A percentile compares a stretch with the other conserved stretches of the same genome.
Evolutionary conservation across 2,888 invertebrate genomes (phyloP).

Genomic region (Minunthozetes semirufus): DNA sequence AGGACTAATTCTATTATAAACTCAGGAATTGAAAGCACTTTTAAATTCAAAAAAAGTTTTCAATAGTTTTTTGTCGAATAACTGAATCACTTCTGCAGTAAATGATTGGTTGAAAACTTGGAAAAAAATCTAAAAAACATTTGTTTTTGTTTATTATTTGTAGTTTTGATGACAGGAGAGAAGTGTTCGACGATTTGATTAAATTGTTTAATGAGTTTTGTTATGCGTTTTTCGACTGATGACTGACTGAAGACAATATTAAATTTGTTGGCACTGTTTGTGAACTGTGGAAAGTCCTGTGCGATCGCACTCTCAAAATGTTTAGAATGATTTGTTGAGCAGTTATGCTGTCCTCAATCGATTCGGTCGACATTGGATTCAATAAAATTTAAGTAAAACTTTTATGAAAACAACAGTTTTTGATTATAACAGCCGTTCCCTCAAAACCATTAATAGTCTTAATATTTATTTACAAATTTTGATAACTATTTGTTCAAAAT

Average conservation of each 20-base stretch:
- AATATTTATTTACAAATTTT: conserved; percentile 9
- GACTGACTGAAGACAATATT: neutral
- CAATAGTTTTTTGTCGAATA: neutral
- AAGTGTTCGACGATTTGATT: neutral
- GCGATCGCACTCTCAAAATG: neutral
- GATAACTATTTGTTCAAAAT: neutral
- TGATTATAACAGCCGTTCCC: conserved; percentile 5
- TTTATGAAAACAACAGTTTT: conserved; percentile 7
- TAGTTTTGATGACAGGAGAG: neutral
- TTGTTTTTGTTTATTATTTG: neutral
- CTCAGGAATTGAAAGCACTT: neutral
- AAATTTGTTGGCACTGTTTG: conserved; percentile 9
- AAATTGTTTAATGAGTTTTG: neutral
- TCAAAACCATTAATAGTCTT: conserved; percentile 7
- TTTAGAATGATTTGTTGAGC: neutral
- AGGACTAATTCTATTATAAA: neutral
- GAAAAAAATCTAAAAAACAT: neutral
- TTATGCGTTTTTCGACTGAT: neutral
- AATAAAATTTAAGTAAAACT: neutral
- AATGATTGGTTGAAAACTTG: neutral
- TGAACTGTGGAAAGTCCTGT: neutral
- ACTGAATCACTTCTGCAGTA: neutral
- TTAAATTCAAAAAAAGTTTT: neutral
- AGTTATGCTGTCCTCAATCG: neutral
- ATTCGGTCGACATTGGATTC: neutral